Evolutionary conservation across 2,888 invertebrate species (phyloP).

Genomic region (Melipona bicolor): DNA sequence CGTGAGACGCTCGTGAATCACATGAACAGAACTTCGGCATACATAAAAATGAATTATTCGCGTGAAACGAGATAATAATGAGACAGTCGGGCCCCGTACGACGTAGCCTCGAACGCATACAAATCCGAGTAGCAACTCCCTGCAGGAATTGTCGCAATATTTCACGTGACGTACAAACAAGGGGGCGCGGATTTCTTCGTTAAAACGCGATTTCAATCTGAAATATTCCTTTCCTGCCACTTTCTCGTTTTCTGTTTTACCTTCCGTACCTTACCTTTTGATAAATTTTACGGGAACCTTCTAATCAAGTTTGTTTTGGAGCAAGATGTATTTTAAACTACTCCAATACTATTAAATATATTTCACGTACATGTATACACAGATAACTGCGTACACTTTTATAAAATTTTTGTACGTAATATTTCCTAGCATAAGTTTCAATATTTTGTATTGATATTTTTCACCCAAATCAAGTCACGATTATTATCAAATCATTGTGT

Average conservation of each 20-base stretch:
- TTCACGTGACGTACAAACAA: constrained; percentile 74
- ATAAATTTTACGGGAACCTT: neutral
- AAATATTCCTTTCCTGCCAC: constrained; percentile 61
- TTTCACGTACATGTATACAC: too few species aligned
- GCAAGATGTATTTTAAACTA: neutral
- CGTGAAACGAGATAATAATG: constrained; percentile 74
- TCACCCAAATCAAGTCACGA: too few species aligned
- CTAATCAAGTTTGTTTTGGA: neutral
- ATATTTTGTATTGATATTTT: too few species aligned
- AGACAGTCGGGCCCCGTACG: constrained; percentile 33
- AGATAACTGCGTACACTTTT: too few species aligned
- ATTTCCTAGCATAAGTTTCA: too few species aligned
- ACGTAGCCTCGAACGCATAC: constrained; percentile 41
- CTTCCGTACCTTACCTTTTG: neutral
- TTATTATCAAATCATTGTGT: too few species aligned
- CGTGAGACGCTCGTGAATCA: constrained; percentile 65
- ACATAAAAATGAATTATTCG: constrained; percentile 77
- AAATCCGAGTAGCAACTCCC: constrained; percentile 44
- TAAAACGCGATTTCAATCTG: constrained; percentile 63
- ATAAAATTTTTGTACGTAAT: too few species aligned
- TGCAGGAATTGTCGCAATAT: constrained; percentile 66
- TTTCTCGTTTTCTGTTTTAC: constrained; percentile 22
- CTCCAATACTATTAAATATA: too few species aligned
- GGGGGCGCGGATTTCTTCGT: constrained; percentile 64
- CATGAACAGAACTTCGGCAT: constrained; percentile 52